Conservation (phyloP, 2,113 vertebrate species). For the Phaetusa simplex region DNA sequence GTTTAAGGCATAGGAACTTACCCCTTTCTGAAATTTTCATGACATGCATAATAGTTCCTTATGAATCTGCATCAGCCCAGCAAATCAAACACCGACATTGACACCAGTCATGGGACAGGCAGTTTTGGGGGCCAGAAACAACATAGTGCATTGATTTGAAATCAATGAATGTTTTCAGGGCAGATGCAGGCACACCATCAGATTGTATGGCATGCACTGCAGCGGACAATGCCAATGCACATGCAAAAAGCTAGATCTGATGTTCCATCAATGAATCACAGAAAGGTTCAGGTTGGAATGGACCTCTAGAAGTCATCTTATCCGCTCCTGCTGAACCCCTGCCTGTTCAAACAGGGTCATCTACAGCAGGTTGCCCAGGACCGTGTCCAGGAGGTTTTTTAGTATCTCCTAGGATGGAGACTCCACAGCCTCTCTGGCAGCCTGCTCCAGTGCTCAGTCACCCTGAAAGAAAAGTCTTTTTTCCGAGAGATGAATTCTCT, state of each 20-base stretch:
- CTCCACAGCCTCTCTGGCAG: neutral
- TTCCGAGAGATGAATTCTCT: neutral
- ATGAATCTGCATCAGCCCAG: neutral
- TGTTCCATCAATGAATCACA: neutral
- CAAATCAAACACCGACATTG: neutral
- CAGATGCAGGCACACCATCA: neutral
- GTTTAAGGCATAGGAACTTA: neutral
- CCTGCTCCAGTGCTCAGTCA: neutral
- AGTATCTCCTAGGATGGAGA: neutral
- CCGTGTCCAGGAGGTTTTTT: neutral
- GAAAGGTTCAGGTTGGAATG: neutral
- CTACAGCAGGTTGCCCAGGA: neutral
- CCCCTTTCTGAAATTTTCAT: neutral
- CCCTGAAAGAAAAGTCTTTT: neutral
- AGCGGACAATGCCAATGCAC: fast-evolving
- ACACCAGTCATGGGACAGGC: neutral
- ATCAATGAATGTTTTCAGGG: neutral
- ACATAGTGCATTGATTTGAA: neutral
- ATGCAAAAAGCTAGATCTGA: neutral
- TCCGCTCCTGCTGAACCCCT: neutral
- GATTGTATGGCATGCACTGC: neutral
- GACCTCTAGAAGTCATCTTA: neutral
- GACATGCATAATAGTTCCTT: neutral
- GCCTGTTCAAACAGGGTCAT: neutral
- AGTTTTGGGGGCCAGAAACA: neutral